These are phyloP conservation scores for Tortricodes alternella DNA, from an alignment of 2,888 invertebrate species.

Conservation along the genomic window DNA sequence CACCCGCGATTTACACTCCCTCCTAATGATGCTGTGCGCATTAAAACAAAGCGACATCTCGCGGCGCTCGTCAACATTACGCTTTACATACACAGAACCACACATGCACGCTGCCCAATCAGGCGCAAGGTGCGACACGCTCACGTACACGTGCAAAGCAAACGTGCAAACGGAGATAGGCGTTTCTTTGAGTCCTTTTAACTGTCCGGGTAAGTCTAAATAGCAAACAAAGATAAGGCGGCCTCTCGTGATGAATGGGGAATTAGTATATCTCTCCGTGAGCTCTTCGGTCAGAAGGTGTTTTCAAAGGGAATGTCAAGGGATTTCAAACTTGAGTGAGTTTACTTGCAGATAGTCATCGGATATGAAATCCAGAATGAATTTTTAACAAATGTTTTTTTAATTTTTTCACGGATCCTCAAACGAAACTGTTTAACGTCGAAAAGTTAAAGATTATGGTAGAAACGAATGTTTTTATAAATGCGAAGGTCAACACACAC, in stretches of 20 bases:
- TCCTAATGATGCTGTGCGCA: slow-evolving; percentile 54
- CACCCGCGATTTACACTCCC: slow-evolving; percentile 50
- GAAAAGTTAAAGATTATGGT: too few relatives aligned
- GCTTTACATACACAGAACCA: slow-evolving; percentile 35
- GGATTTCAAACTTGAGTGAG: not conserved
- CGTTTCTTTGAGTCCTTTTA: slow-evolving; percentile 77
- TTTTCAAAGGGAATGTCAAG: slow-evolving; percentile 33
- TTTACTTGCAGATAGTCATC: not conserved
- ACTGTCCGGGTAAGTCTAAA: slow-evolving; percentile 73
- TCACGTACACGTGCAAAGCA: slow-evolving; percentile 55
- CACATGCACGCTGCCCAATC: slow-evolving; percentile 31
- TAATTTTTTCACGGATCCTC: not conserved
- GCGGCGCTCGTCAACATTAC: slow-evolving; percentile 33
- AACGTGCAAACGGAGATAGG: slow-evolving; percentile 78
- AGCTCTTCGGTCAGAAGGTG: slow-evolving; percentile 32
- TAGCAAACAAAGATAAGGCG: slow-evolving; percentile 77
- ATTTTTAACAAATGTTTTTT: not conserved
- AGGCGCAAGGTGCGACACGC: slow-evolving; percentile 14
- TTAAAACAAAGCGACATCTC: slow-evolving; percentile 46
- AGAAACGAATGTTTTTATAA: too few relatives aligned
- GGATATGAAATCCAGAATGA: not conserved
- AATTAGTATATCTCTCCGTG: slow-evolving; percentile 52
- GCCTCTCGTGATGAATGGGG: slow-evolving; percentile 62
- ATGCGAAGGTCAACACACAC: too few relatives aligned
- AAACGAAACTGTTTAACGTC: too few relatives aligned